Base-by-base conservation (phyloP, 2,888 invertebrate genomes). In the Agonum fuliginosum region DNA sequence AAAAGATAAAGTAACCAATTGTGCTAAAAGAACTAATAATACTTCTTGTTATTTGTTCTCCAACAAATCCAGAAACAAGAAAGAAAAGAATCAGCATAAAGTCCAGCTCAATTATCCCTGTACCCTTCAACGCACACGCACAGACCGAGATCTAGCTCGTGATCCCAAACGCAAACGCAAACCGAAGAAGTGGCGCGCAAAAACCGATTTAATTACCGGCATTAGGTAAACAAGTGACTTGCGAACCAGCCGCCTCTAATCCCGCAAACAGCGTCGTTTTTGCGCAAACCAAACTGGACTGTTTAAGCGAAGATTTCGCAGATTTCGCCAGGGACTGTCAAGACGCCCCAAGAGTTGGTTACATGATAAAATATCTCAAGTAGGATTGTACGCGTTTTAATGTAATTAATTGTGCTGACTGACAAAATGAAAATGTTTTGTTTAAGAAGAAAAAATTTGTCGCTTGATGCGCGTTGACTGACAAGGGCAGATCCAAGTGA, bases 201-300 rank as follows among this genome's bases (percentile, higher is more conserved):
- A 65, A 65, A 65, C 34, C 34, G n/a, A 37, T 65, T 65, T 65
- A 65, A 65, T 65, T 65, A 65, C 65, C 37, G 34, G 20, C 65
- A 65, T 65, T 65, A 65, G 20, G 65, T 65, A 65, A 65, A 65
- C 65, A 65, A 65, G 34, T 34, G 65, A 65, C 14, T 65, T 20
- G 54, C 54, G 54, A 54, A 54, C 54, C 54, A 54, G 54, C 54
- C 54, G 54, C 24, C 12, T 24, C 54, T 54, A 54, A 54, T 54
- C 22, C 54, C 24, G 54, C 54, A 54, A 54, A 54, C 54, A 54
- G 54, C 51, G 20, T n/a, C 22, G 54, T 54, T 54, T 54, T 54
- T 54, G 54, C 24, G n/a, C 37, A 37, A 48, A 48, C 17, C 20
- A 4, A 48, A 3, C 8, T 10, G 34, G 34, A n/a, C n/a, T 37